A percentile compares a stretch with the other conserved stretches of the same genome.
phyloP scores from a whole-genome alignment of 1,140 invertebrate species.

The Hyles vespertilio region DNA sequence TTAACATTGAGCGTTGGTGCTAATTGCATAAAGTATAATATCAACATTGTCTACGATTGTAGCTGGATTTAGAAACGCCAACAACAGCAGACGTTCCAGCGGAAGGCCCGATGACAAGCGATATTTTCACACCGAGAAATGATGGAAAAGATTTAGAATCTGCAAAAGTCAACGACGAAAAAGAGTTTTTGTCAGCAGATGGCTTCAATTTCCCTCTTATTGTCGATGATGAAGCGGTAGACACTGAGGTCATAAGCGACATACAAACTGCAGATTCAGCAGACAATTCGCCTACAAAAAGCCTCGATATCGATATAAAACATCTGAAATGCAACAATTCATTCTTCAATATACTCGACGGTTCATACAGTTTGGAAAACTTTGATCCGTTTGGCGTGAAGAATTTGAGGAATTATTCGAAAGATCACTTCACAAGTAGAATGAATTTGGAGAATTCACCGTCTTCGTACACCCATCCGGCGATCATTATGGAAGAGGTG shows the following conservation, averaged over 20 bases:
- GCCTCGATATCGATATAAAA: constrained; percentile 17
- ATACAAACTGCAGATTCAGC: constrained; percentile 28
- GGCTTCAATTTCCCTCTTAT: constrained; percentile 67
- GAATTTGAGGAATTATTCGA: constrained; percentile 39
- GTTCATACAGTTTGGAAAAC: constrained; percentile 56
- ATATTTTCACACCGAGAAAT: constrained; percentile 51
- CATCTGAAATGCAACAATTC: constrained; percentile 31
- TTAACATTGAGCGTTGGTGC: too few species aligned
- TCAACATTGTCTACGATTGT: constrained; percentile 27
- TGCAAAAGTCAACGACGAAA: constrained; percentile 36
- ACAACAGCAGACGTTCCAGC: constrained; percentile 60
- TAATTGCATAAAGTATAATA: background rate
- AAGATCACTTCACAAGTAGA: constrained; percentile 50
- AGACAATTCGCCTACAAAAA: constrained; percentile 46
- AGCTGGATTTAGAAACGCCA: constrained; percentile 72
- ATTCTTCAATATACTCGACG: constrained; percentile 60
- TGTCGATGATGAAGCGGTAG: constrained; percentile 52
- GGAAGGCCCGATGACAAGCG: constrained; percentile 42
- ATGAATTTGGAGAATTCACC: constrained; percentile 35
- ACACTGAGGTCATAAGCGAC: constrained; percentile 34
- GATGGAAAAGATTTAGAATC: constrained; percentile 43
- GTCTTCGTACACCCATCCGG: constrained; percentile 61
- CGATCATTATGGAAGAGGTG: constrained; percentile 56
- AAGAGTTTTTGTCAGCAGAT: constrained; percentile 49
- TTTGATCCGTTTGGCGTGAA: constrained; percentile 71